These are phyloP conservation scores for Caenorhabditis panamensis DNA, from an alignment of 2,888 invertebrate species.

Conservation along the genomic window DNA sequence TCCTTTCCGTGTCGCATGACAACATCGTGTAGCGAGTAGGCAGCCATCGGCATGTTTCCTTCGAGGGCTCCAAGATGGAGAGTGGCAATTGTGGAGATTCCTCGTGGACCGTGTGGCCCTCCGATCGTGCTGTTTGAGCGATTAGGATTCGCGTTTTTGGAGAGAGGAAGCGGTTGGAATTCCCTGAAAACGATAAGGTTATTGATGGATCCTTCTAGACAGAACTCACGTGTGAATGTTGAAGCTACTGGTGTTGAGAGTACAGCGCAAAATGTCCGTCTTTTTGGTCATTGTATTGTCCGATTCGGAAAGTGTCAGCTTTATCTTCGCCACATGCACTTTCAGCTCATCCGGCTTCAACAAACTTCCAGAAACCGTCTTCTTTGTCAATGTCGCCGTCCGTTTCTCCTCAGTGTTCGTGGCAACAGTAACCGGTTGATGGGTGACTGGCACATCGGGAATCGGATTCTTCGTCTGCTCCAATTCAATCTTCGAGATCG, in stretches of 20 bases:
- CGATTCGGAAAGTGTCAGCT: constrained; percentile 56
- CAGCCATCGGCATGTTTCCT: constrained; percentile 97
- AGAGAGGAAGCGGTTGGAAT: neutral
- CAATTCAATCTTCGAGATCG: constrained; percentile 69
- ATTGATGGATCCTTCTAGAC: neutral
- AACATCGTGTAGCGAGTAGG: constrained; percentile 97
- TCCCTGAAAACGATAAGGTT: too few relatives aligned
- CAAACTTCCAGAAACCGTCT: neutral
- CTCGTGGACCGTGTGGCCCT: neutral
- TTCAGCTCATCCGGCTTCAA: constrained; percentile 46
- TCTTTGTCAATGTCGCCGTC: constrained; percentile 45
- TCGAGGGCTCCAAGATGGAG: constrained; percentile 69
- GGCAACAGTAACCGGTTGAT: constrained; percentile 14
- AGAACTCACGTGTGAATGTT: constrained; percentile 38
- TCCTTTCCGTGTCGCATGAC: constrained; percentile 84
- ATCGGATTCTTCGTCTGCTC: constrained; percentile 61
- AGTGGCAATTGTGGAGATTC: constrained; percentile 36
- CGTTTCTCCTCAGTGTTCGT: constrained; percentile 38
- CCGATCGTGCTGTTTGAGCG: constrained; percentile 18
- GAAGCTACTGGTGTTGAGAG: constrained; percentile 50
- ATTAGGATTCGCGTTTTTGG: neutral
- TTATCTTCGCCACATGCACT: constrained; percentile 47
- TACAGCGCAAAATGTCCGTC: constrained; percentile 55
- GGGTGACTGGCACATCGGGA: neutral
- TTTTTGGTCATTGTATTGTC: constrained; percentile 54